Conservation (phyloP, 1,140 invertebrate species). For the Drosophila melanogaster region DNA sequence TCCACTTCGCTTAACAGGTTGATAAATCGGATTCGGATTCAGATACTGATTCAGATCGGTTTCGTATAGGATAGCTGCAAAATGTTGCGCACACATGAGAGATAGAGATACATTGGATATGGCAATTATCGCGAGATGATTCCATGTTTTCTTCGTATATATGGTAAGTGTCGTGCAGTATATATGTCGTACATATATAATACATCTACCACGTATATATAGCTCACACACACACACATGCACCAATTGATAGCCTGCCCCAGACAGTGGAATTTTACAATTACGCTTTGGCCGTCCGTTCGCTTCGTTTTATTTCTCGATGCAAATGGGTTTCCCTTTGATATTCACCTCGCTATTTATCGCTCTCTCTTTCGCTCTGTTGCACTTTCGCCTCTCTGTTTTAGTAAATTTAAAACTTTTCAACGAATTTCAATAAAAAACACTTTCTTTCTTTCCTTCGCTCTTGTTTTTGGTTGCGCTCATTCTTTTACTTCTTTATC, state of each 20-base stretch:
- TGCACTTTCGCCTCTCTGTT: constrained; percentile 76
- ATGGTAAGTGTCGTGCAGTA: constrained; percentile 1
- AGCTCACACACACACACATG: constrained; percentile 35
- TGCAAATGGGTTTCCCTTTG: constrained; percentile 78
- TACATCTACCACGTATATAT: constrained; percentile 16
- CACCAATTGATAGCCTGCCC: constrained; percentile 53
- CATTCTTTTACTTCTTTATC: constrained; percentile 78
- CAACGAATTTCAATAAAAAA: constrained; percentile 62
- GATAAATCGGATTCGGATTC: constrained; percentile 4
- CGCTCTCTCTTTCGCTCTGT: constrained; percentile 42
- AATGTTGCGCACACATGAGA: constrained; percentile 62
- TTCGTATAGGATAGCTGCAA: constrained; percentile 42
- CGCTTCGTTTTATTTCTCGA: constrained; percentile 56
- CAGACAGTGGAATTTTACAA: constrained; percentile 83
- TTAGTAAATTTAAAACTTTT: constrained; percentile 49
- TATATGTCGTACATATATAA: constrained; percentile 1
- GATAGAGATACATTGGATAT: constrained; percentile 57
- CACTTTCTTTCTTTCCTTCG: constrained; percentile 69
- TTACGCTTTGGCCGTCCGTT: constrained; percentile 81
- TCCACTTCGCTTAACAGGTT: constrained; percentile 46
- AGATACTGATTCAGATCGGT: constrained; percentile 13
- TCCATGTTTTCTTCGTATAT: constrained; percentile 64
- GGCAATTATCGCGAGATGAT: constrained; percentile 35
- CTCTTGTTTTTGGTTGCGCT: constrained; percentile 65
- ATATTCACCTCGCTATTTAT: constrained; percentile 71